Evolutionary conservation across 2,113 vertebrate species (phyloP), one percentile per base, ranked within the genome.

Genomic region (Chrysemys picta): DNA sequence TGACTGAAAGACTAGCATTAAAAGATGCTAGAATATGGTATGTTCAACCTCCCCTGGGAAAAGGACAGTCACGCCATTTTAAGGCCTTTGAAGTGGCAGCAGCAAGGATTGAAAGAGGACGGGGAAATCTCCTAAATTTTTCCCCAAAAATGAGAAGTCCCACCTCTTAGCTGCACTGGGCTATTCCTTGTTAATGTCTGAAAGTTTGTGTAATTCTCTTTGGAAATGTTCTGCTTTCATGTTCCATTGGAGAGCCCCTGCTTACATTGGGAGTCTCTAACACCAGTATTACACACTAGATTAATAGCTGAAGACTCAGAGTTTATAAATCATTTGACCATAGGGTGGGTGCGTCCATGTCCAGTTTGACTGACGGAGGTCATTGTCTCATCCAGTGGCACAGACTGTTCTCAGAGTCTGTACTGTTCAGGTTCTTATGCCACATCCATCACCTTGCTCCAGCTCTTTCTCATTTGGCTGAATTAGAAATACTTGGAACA

Each of bases 401-500:
- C 17, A n/a, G 49, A 45, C 27, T 25, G 27, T 29, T 13, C 45
- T 79, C 14, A 79, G 1, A 45, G 25, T 49, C 24, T 78, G 19
- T 75, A 42, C 69, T 75, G 9, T 75, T 75, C 72, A 38, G n/a
- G 24, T 75, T 75, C 72, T 6, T 35, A 24, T 45, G 72, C 22
- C 42, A 42, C 21, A 24, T n/a, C 45, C 16, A 2, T 3, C 5
- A 89, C 82, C 76, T 85, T 27, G 78, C 72, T 86, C 82, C 45
- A 59, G 59, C 93, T 87, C 59, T 78, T 89, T 91, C 90, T 69
- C 54, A 1, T 90, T 87, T 90, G 90, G 93, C 88, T 12, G n/a
- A 59, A 90, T 54, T 87, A 81, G 29, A 84, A 93, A 25, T 90
- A 85, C 84, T 79, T 97, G 76, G 82, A 54, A 89, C 14, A 56